A percentile compares a stretch with the other conserved stretches of the same genome.
phyloP scores from a whole-genome alignment of 2,888 invertebrate species.

The Lithophane semibrunnea region DNA sequence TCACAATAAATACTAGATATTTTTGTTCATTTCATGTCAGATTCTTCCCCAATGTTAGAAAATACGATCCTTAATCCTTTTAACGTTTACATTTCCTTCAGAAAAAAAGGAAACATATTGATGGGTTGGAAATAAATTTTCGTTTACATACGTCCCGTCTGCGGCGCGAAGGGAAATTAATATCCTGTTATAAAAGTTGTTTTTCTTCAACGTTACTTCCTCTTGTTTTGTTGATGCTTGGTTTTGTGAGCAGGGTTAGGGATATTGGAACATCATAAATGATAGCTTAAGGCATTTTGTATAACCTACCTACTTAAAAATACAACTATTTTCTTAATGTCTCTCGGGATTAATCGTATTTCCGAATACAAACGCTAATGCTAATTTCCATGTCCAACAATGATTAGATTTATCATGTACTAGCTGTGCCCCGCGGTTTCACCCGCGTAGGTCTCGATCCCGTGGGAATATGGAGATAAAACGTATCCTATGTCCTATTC shows the following conservation, averaged over 20 bases:
- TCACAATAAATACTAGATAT: slow-evolving; percentile 1
- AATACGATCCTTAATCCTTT: slow-evolving; percentile 59
- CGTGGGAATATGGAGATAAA: too few species aligned
- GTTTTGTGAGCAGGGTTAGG: neutral
- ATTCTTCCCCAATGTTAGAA: slow-evolving; percentile 34
- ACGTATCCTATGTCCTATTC: too few species aligned
- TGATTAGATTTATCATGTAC: too few species aligned
- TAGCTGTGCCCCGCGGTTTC: too few species aligned
- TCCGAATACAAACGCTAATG: too few species aligned
- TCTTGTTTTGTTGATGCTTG: slow-evolving; percentile 8
- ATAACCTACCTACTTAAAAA: neutral
- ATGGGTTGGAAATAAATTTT: slow-evolving; percentile 76
- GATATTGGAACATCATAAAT: neutral
- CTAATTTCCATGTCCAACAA: too few species aligned
- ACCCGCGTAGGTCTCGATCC: too few species aligned
- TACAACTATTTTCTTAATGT: neutral
- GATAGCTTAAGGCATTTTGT: neutral
- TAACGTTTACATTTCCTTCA: slow-evolving; percentile 64
- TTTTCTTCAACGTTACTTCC: slow-evolving; percentile 44
- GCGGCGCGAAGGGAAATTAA: slow-evolving; percentile 67
- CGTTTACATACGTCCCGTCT: slow-evolving; percentile 76
- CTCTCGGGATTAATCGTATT: too few species aligned
- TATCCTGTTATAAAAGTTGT: slow-evolving; percentile 71
- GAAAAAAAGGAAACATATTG: slow-evolving; percentile 74
- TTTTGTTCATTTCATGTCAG: neutral